Conservation (phyloP, 64 coral and sea anemone genomes). For the Montipora foliosa region DNA sequence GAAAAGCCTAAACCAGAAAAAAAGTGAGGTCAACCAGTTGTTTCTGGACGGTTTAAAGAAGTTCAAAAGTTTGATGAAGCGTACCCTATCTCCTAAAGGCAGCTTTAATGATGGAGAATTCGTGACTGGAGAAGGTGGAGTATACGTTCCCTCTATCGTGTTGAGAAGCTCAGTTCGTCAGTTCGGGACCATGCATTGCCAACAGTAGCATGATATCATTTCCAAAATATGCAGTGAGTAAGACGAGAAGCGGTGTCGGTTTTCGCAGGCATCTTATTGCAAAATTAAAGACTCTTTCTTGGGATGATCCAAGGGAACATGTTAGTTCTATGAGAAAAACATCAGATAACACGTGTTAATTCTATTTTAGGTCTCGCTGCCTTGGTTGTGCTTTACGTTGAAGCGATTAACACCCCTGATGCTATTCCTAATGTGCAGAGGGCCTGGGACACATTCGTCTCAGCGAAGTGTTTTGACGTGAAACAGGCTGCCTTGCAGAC, state of each 20-base stretch:
- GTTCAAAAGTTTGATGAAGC: constrained; percentile 56
- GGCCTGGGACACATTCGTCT: constrained; percentile 72
- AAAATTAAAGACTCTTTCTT: too few species aligned
- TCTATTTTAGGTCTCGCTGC: constrained; percentile 54
- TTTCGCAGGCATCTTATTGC: too few species aligned
- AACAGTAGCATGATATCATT: background rate
- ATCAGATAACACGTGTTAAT: too few species aligned
- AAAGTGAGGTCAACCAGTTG: constrained; percentile 9
- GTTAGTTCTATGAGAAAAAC: too few species aligned
- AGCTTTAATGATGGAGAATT: constrained; percentile 73
- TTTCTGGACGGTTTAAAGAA: constrained; percentile 43
- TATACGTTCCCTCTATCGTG: background rate
- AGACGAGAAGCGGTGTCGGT: background rate
- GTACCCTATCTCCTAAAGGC: constrained; percentile 52
- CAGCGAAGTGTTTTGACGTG: constrained; percentile 64
- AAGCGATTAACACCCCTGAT: constrained; percentile 80
- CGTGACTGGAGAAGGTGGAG: constrained; percentile 79
- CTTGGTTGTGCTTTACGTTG: constrained; percentile 64
- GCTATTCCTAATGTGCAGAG: constrained; percentile 75
- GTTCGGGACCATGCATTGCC: background rate
- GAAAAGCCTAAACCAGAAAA: constrained; percentile 43
- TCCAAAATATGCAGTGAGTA: background rate
- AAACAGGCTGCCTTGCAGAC: constrained; percentile 26
- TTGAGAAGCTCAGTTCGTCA: background rate
- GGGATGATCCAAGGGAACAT: too few species aligned